These are phyloP conservation scores for Pangasianodon gigas DNA, from an alignment of 2,113 vertebrate species.

Conservation along the genomic window DNA sequence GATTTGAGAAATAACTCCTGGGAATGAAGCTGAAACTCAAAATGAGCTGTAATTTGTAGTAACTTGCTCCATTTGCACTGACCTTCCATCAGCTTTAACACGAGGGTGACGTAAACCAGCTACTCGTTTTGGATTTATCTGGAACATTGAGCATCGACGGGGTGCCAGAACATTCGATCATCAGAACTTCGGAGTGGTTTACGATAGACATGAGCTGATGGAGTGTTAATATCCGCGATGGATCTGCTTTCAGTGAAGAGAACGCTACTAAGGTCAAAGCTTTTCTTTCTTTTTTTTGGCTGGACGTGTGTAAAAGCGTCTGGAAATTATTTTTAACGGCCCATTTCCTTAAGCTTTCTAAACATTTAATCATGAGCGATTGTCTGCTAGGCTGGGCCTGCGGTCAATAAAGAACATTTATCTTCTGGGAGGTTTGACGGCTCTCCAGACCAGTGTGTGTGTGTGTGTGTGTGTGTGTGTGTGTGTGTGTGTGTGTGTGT, in stretches of 20 bases:
- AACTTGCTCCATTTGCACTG: conserved; percentile 1
- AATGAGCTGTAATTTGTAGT: conserved; percentile 3
- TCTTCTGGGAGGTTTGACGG: conserved; percentile 52
- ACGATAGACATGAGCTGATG: neutral
- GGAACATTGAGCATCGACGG: neutral
- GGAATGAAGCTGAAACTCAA: neutral
- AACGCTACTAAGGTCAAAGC: neutral
- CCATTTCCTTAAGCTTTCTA: conserved; percentile 49
- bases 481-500: conserved; percentile 38
- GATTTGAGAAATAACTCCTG: conserved; percentile 20
- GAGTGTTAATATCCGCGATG: neutral
- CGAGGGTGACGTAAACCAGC: neutral
- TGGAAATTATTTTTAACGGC: conserved; percentile 47
- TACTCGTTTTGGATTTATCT: neutral
- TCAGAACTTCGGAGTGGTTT: neutral
- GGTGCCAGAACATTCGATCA: neutral
- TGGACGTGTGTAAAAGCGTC: conserved; percentile 14
- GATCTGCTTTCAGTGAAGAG: neutral
- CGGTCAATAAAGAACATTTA: conserved; percentile 48
- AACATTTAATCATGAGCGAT: conserved; percentile 56
- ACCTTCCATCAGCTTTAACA: neutral
- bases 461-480: conserved; percentile 23
- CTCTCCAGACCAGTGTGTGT: conserved; percentile 10
- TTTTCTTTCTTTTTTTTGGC: neutral
- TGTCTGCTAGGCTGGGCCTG: conserved; percentile 32